Conservation (phyloP, 2,888 invertebrate genomes). For the Mayetiola destructor region DNA sequence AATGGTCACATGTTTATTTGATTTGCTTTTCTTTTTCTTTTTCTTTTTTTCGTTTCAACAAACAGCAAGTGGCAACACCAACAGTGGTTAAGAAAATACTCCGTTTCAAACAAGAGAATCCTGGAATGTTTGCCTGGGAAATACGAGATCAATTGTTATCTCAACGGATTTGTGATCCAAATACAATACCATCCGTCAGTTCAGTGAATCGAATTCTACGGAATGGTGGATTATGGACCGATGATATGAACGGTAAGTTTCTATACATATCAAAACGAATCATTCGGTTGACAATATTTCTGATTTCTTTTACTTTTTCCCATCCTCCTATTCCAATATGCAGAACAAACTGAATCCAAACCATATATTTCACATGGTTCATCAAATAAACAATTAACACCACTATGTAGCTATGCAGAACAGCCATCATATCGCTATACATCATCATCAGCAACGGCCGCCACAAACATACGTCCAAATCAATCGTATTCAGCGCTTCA, state of each 20-base stretch:
- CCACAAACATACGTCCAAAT: background rate
- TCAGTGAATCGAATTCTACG: conserved; percentile 87
- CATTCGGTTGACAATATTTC: too few relatives aligned
- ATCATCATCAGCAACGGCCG: conserved; percentile 5
- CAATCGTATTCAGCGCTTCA: background rate
- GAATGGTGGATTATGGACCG: conserved; percentile 71
- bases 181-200: conserved; percentile 83
- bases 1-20: too few relatives aligned
- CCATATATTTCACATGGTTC: too few relatives aligned
- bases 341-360: too few relatives aligned
- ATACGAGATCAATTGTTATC: conserved; percentile 73
- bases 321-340: too few relatives aligned
- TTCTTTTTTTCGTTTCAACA: too few relatives aligned
- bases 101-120: conserved; percentile 86
- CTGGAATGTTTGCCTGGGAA: conserved; percentile 95
- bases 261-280: too few relatives aligned
- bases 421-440: too few relatives aligned
- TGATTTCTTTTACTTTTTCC: too few relatives aligned
- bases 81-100: conserved; percentile 90
- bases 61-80: conserved; percentile 92
- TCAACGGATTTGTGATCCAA: conserved; percentile 81
- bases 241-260: conserved; percentile 35
- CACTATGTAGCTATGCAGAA: too few relatives aligned
- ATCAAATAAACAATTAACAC: too few relatives aligned
- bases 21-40: background rate